Base-by-base conservation (phyloP, 2,888 invertebrate species). In the Pemphredon lugubris region DNA sequence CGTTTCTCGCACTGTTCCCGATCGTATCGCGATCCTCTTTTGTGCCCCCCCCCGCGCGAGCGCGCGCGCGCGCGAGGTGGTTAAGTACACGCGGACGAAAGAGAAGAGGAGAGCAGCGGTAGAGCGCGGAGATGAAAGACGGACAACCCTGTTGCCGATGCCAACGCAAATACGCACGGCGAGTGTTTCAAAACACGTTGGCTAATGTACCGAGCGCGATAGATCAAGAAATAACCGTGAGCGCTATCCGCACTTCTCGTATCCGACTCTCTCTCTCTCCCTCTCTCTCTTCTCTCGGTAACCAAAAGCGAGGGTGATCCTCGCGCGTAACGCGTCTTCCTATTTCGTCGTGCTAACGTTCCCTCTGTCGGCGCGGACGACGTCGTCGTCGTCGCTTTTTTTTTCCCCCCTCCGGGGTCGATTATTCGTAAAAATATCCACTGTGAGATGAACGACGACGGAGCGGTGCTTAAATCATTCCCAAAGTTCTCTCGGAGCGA, bases 121-220 rank as follows among this genome's bases (percentile, higher is more conserved):
- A 67, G 47, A 71, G 76, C 67, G 73, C 67, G 73, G 71, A 81
- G 83, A 86, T 86, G 86, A 88, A 87, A 86, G 87, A 85, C 85
- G 85, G 83, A 81, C 81, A 79, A 60, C 58, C 71, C 74, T 72
- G 78, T 75, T 67, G 67, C 75, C 73, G 81, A 77, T 89, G 89
- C 89, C 89, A 89, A 89, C 81, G 83, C 86, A 89, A 89, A 89
- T 88, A 89, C 86, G 85, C 79, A 59, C 77, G 70, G 73, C 86
- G 87, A 87, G 88, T 88, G 88, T 89, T 88, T 89, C 84, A 88
- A 89, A 89, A 89, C 88, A 89, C 86, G 86, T 87, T 84, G 85
- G 85, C 87, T 89, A 89, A 89, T 88, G 88, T 87, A 87, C 86
- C 84, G 74, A 72, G 73, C 61, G 75, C 78, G 80, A 70, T 73